Conservation (phyloP, 1,140 invertebrate species). For the Drosophila pallidifrons region DNA sequence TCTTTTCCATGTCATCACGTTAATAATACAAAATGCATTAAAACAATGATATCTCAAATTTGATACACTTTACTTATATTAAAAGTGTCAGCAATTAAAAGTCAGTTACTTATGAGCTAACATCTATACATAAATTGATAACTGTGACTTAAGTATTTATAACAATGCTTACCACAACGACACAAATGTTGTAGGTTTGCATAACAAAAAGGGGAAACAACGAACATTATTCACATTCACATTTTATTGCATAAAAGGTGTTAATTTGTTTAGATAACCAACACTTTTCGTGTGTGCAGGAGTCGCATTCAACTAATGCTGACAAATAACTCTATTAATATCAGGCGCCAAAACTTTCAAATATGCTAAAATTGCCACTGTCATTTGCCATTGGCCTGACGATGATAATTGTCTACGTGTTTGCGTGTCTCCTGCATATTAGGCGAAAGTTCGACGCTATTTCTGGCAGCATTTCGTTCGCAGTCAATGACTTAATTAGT, state of each 20-base stretch:
- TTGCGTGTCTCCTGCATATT: conserved; percentile 71
- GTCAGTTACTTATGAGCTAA: no score
- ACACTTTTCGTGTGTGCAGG: conserved; percentile 29
- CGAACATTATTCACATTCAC: not conserved
- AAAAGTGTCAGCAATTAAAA: no score
- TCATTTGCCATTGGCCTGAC: conserved; percentile 33
- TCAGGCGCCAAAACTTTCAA: conserved; percentile 70
- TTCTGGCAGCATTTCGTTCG: not conserved
- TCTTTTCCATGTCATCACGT: no score
- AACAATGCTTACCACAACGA: not conserved
- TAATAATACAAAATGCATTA: no score
- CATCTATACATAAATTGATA: no score
- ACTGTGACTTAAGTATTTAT: not conserved
- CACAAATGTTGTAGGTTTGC: not conserved
- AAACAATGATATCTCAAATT: no score
- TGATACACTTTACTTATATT: no score
- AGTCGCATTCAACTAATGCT: conserved; percentile 38
- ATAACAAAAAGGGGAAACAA: no score
- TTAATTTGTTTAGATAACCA: conserved; percentile 65
- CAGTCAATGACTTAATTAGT: conserved; percentile 72
- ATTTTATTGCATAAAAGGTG: conserved; percentile 40
- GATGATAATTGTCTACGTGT: conserved; percentile 77
- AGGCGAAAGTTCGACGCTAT: conserved; percentile 21
- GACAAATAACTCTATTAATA: conserved; percentile 67
- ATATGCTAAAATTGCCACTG: conserved; percentile 60